Percentiles rank a stretch among this genome's conserved stretches.
phyloP scores from a whole-genome alignment of 2,888 invertebrate species.

The Augiades crinisus region DNA sequence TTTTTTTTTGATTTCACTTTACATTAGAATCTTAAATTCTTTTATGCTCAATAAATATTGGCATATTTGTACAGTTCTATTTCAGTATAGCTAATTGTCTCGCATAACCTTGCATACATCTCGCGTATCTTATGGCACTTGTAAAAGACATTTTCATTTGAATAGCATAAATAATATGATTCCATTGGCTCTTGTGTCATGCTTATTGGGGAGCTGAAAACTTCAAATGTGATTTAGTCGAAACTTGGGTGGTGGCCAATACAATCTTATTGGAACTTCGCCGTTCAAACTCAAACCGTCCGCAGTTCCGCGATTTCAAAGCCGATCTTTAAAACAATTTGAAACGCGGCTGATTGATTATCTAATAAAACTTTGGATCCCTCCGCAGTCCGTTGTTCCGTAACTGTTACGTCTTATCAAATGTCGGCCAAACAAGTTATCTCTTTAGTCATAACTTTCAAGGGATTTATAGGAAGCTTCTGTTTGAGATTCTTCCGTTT shows the following conservation, averaged over 20 bases:
- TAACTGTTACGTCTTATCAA: constrained; percentile 18
- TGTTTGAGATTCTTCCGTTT: neutral
- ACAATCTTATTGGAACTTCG: constrained; percentile 73
- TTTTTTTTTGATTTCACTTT: too few relatives aligned
- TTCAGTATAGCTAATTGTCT: constrained; percentile 5
- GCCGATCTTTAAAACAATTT: constrained; percentile 24
- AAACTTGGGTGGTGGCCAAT: constrained; percentile 70
- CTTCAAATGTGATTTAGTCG: constrained; percentile 41
- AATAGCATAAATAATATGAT: constrained; percentile 27
- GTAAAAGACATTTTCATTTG: constrained; percentile 26
- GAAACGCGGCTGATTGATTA: constrained; percentile 25
- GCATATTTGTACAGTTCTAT: neutral
- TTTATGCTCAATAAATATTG: constrained; percentile 5
- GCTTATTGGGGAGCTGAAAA: constrained; percentile 41
- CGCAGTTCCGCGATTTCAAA: constrained; percentile 6
- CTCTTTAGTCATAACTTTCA: constrained; percentile 15
- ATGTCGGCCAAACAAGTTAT: constrained; percentile 1
- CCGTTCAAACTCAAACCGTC: constrained; percentile 33
- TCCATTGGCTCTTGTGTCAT: constrained; percentile 37
- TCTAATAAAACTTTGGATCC: constrained; percentile 25
- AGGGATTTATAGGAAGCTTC: constrained; percentile 9
- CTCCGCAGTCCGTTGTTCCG: constrained; percentile 3
- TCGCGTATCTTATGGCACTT: constrained; percentile 24
- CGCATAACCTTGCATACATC: constrained; percentile 14
- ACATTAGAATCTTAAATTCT: constrained; percentile 2